Conservation (phyloP, 2,797 vertebrate species). For the Anguilla anguilla region DNA sequence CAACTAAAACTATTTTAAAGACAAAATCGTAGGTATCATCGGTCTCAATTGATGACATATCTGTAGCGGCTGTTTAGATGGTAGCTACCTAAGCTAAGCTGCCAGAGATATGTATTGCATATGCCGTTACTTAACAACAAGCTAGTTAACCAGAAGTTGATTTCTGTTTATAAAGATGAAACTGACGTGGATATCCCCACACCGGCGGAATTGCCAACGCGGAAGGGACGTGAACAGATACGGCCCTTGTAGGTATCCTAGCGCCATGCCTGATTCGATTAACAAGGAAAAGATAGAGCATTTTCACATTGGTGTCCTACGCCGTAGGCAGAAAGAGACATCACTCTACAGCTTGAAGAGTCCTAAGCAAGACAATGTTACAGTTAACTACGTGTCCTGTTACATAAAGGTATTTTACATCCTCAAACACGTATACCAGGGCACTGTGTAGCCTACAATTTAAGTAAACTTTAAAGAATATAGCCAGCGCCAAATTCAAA, state of each 20-base stretch:
- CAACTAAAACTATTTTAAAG: conserved; percentile 83
- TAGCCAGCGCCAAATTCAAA: background rate
- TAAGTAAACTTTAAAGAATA: background rate
- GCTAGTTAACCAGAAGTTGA: background rate
- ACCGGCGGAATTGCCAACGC: conserved; percentile 57
- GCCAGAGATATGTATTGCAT: conserved; percentile 8
- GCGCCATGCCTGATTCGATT: conserved; percentile 36
- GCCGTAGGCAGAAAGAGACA: background rate
- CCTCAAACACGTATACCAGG: background rate
- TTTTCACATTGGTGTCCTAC: conserved; percentile 11
- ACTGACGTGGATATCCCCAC: conserved; percentile 56
- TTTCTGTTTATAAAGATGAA: conserved; percentile 19
- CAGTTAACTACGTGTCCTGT: background rate
- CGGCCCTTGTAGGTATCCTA: conserved; percentile 33
- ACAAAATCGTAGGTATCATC: conserved; percentile 82
- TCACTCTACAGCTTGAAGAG: background rate
- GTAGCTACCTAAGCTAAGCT: background rate
- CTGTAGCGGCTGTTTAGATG: background rate
- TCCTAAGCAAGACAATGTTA: background rate
- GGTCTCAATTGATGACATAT: conserved; percentile 61
- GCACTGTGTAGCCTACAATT: background rate
- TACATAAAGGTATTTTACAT: background rate
- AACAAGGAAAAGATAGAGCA: background rate
- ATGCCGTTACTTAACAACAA: conserved; percentile 9
- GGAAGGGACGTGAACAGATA: conserved; percentile 46